Evolutionary conservation across 2,113 vertebrate genomes (phyloP).

Genomic region (Mormyrus iriodes): DNA sequence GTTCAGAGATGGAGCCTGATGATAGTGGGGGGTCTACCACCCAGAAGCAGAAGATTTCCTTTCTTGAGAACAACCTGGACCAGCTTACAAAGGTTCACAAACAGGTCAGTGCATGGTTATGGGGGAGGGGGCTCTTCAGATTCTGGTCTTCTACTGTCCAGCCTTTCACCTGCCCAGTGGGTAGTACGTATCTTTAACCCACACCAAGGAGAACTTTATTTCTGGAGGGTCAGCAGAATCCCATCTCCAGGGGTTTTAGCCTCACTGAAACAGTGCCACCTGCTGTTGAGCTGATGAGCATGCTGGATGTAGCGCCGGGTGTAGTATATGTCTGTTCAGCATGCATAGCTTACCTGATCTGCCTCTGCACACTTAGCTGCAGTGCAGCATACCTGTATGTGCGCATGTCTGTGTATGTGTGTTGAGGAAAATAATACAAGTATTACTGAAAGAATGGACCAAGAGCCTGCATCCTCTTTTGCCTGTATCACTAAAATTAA

Average conservation of each 20-base stretch:
- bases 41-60: slow-evolving; percentile 92
- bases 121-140: not conserved
- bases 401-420: not conserved
- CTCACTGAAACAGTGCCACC: not conserved
- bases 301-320: not conserved
- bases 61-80: slow-evolving; percentile 93
- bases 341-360: not conserved
- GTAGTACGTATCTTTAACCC: not conserved
- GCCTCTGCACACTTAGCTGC: not conserved
- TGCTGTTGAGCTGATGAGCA: not conserved
- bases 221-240: not conserved
- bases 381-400: not conserved
- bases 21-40: slow-evolving; percentile 75
- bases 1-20: slow-evolving; percentile 73
- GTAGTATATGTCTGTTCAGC: not conserved
- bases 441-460: not conserved
- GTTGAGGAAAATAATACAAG: not conserved
- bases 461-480: not conserved
- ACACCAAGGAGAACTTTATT: not conserved
- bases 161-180: not conserved
- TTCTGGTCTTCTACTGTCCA: not conserved
- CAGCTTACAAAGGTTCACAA: slow-evolving; percentile 95
- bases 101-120: slow-evolving; percentile 63
- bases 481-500: not conserved
- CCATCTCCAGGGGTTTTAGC: not conserved